A percentile compares a stretch with the other conserved stretches of the same genome.
Conservation (phyloP, 2,113 vertebrate genomes). For the Delphinapterus leucas region DNA sequence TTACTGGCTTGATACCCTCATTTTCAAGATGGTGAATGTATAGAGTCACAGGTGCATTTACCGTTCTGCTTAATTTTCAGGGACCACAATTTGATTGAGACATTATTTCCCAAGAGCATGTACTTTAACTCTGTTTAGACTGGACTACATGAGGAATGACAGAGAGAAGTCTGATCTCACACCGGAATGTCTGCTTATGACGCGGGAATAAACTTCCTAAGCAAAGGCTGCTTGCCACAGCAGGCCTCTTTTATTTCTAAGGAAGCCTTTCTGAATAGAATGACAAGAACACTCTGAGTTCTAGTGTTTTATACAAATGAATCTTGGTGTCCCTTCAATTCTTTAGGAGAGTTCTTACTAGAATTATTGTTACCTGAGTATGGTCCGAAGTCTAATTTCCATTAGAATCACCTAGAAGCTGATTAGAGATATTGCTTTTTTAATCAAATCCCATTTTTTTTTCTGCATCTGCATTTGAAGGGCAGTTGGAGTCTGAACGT, state of each 20-base stretch:
- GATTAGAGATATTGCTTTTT: not conserved
- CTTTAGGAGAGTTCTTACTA: not conserved
- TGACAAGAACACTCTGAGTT: not conserved
- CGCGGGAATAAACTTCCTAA: not conserved
- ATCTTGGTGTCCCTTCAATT: not conserved
- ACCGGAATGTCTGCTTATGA: not conserved
- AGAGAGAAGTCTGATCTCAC: not conserved
- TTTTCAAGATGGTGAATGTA: not conserved
- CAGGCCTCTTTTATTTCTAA: not conserved
- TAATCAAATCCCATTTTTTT: not conserved
- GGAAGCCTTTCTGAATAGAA: not conserved
- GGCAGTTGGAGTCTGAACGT: not conserved
- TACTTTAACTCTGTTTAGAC: not conserved
- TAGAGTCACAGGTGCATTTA: not conserved
- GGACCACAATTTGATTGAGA: not conserved
- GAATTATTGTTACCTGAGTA: not conserved
- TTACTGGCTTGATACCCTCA: not conserved
- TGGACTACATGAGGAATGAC: not conserved
- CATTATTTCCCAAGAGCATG: not conserved
- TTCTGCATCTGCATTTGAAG: not conserved
- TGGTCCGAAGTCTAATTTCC: not conserved
- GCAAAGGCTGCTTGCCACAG: not conserved
- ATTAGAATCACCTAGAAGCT: not conserved
- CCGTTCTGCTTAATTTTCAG: not conserved
- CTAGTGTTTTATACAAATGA: not conserved